Evolutionary conservation across 2,113 vertebrate genomes (phyloP).

Genomic region (Pseudois nayaur): DNA sequence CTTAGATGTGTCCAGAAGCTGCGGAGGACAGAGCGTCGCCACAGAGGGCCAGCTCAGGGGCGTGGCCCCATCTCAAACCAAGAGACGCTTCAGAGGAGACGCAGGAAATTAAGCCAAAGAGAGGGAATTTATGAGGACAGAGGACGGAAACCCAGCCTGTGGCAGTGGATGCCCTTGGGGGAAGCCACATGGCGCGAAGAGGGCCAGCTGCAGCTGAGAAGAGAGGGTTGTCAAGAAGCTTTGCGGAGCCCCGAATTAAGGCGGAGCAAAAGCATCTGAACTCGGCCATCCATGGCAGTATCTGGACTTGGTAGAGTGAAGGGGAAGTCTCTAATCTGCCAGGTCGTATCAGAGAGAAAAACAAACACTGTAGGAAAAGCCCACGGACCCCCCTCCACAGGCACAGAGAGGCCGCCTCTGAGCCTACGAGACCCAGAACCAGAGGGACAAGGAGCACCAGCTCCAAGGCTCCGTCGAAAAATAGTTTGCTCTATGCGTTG

Average conservation of each 20-base stretch:
- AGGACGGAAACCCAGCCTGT: rapidly evolving
- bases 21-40: background rate
- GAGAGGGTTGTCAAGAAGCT: rapidly evolving
- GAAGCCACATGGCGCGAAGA: rapidly evolving
- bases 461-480: background rate
- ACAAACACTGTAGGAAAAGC: background rate
- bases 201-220: rapidly evolving
- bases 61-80: rapidly evolving
- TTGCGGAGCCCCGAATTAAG: rapidly evolving
- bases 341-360: rapidly evolving
- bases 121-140: rapidly evolving
- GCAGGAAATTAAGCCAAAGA: background rate
- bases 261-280: rapidly evolving
- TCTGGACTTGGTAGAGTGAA: background rate
- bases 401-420: rapidly evolving
- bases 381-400: rapidly evolving
- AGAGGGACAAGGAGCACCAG: rapidly evolving
- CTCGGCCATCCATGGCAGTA: rapidly evolving
- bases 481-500: rapidly evolving
- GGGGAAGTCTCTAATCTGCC: background rate
- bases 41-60: background rate
- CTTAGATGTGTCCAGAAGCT: background rate
- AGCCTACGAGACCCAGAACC: background rate
- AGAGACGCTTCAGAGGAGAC: rapidly evolving
- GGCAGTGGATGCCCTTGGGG: rapidly evolving